Percentiles rank a stretch among this genome's conserved stretches.
Conservation (phyloP, 2,113 vertebrate species). For the Calidris pugnax region DNA sequence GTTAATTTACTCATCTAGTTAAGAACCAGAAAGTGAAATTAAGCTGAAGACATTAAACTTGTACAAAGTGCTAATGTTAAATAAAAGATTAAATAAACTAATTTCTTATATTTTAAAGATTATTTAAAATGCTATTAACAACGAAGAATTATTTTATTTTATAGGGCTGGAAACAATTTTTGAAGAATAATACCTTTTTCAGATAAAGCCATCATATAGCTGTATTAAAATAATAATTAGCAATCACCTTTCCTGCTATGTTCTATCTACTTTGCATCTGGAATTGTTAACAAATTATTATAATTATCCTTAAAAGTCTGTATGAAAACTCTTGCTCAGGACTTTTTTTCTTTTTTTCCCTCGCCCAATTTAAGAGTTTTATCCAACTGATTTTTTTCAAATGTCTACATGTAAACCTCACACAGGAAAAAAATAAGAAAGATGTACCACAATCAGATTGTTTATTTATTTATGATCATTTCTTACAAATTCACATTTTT, state of each 20-base stretch:
- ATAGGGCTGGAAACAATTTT: not conserved
- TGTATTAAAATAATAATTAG: not conserved
- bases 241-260: not conserved
- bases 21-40: not conserved
- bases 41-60: not conserved
- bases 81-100: not conserved
- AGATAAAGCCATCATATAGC: not conserved
- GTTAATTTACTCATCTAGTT: not conserved
- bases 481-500: not conserved
- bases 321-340: not conserved
- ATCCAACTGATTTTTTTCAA: not conserved
- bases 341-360: not conserved
- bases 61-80: not conserved
- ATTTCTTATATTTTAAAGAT: not conserved
- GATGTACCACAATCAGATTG: not conserved
- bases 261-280: not conserved
- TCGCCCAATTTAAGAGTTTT: not conserved
- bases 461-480: not conserved
- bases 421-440: not conserved
- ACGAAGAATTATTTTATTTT: not conserved
- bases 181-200: not conserved
- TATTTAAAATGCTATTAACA: not conserved
- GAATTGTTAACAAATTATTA: not conserved
- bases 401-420: not conserved
- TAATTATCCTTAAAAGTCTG: not conserved